Percentiles rank a stretch among this genome's conserved stretches.
Evolutionary conservation across 2,888 invertebrate species (phyloP).

Genomic region (Cheilosia grossa): DNA sequence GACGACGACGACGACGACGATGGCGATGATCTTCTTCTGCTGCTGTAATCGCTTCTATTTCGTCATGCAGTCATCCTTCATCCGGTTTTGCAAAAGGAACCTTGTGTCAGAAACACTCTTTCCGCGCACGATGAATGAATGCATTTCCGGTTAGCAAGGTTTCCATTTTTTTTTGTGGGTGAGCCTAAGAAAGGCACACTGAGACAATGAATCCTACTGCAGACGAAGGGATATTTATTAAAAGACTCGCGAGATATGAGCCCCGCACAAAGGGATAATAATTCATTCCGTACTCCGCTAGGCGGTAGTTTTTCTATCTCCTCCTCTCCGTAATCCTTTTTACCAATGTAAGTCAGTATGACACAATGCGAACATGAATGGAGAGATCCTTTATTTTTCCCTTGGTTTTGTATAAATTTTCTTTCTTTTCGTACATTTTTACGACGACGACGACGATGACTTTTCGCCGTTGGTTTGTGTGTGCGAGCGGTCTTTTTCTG

Average conservation of each 20-base stretch:
- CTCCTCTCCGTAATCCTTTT: constrained; percentile 49
- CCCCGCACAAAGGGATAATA: constrained; percentile 66
- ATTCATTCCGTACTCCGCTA: constrained; percentile 51
- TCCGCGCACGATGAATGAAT: constrained; percentile 53
- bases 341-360: constrained; percentile 73
- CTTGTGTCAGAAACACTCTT: constrained; percentile 65
- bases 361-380: constrained; percentile 72
- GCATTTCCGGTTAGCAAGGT: constrained; percentile 56
- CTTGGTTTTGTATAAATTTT: constrained; percentile 36
- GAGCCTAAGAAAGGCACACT: constrained; percentile 52
- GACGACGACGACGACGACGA: constrained; percentile 24
- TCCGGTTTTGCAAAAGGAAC: constrained; percentile 18
- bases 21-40: constrained; percentile 38
- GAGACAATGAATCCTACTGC: constrained; percentile 57
- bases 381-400: constrained; percentile 37
- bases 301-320: constrained; percentile 14
- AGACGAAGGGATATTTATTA: constrained; percentile 69
- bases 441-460: constrained; percentile 1
- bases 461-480: constrained; percentile 36
- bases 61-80: constrained; percentile 35
- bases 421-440: constrained; percentile 37
- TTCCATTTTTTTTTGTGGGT: constrained; percentile 5
- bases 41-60: constrained; percentile 32
- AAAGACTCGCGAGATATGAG: constrained; percentile 53
- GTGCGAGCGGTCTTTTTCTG: constrained; percentile 3